Percentiles rank a stretch among this genome's conserved stretches.
Conservation (phyloP, 2,113 vertebrate species). For the Gasterosteus nipponicus region DNA sequence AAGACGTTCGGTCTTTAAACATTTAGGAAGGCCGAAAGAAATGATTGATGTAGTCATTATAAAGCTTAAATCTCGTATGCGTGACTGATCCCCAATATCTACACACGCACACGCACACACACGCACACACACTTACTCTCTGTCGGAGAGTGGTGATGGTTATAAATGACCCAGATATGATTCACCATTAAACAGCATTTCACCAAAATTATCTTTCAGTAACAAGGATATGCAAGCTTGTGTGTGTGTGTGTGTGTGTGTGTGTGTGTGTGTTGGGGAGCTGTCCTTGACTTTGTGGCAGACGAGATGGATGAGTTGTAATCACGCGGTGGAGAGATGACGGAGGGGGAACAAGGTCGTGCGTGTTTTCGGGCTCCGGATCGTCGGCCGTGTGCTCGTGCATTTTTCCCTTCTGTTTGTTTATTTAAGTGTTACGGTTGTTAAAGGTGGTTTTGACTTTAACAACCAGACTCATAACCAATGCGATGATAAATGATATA, state of each 20-base stretch:
- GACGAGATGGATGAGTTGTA: constrained; percentile 74
- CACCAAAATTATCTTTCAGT: constrained; percentile 60
- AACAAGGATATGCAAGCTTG: constrained; percentile 28
- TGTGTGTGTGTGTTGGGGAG: constrained; percentile 26
- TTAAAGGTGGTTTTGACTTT: constrained; percentile 44
- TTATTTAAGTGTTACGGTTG: constrained; percentile 15
- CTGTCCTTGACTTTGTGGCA: constrained; percentile 72
- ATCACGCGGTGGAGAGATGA: constrained; percentile 74
- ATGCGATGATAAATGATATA: not conserved
- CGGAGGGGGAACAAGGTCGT: constrained; percentile 64
- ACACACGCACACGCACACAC: constrained; percentile 36
- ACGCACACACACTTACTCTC: constrained; percentile 18
- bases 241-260: constrained; percentile 17
- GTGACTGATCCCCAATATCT: constrained; percentile 26
- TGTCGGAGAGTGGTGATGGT: constrained; percentile 49
- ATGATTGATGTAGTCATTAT: constrained; percentile 58
- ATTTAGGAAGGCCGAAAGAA: constrained; percentile 44
- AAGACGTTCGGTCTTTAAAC: not conserved
- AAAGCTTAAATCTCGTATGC: constrained; percentile 19
- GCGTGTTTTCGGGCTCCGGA: constrained; percentile 52
- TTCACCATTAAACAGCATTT: constrained; percentile 67
- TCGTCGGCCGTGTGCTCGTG: constrained; percentile 1
- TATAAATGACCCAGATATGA: constrained; percentile 70
- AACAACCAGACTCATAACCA: constrained; percentile 18
- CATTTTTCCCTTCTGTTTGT: constrained; percentile 23